Evolutionary conservation across 2,113 vertebrate species (phyloP), one percentile per base, ranked within the genome.

Genomic region (Capricornis sumatraensis): DNA sequence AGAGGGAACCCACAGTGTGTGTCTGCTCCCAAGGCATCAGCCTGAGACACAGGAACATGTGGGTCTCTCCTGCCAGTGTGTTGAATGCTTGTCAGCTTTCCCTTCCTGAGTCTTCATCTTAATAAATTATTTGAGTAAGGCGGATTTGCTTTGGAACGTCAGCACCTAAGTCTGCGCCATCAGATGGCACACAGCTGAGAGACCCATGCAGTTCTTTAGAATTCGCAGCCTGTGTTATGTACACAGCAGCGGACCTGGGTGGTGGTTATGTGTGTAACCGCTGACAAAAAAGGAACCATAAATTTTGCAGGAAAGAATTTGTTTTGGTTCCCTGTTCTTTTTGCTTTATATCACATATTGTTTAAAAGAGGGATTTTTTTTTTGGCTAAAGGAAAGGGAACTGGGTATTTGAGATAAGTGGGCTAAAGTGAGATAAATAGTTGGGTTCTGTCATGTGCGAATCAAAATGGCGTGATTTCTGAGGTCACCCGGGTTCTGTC

Each of bases 331-430:
- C 95, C 83, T 64, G 76, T 95, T 98, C 92, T 98, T 94, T 98
- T 98, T 98, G 96, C 98, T 98, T 97, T 96, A 91, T 94, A 93
- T 98, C 60, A n/a, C 98, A 94, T 98, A 98, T 98, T 98, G 98
- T 98, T 99, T 98, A 91, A 98, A 98, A 98, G 86, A 94, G 83
- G 25, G 74, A 64, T 94, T 96, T 92, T 19, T 74, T 25, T 64
- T 64, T 67, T n/a, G 3, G 76, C 87, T 94, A 96, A 92, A 97
- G 98, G 97, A 97, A 98, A 98, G 98, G 98, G 98, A 97, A 95
- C 97, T 98, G 97, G 98, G 91, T 9, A 14, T 98, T 98, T 90
- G 97, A 98, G 98, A 98, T 99, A 99, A 98, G 62, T 47, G 94
- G 97, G 98, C 97, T 98, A 27, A 97, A 96, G 58, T 40, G 84